phyloP scores from a whole-genome alignment of 1,140 invertebrate species.

The Apis laboriosa region DNA sequence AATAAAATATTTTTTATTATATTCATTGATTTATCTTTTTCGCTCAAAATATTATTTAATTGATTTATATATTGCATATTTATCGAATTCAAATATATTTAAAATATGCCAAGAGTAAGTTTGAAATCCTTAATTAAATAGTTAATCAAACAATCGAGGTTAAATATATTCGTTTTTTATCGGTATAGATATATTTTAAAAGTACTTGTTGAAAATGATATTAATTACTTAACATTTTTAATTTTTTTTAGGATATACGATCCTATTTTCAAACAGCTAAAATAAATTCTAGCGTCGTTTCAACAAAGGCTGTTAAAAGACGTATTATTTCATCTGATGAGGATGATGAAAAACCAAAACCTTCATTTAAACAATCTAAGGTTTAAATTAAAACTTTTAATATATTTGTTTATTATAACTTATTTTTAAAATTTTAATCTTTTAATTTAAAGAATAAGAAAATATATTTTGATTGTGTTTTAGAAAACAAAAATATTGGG shows the following conservation, averaged over 20 bases:
- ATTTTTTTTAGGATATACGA: constrained; percentile 65
- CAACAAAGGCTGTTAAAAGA: constrained; percentile 56
- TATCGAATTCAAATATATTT: not conserved
- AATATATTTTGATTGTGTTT: not conserved
- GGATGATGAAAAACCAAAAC: constrained; percentile 54
- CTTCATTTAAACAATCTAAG: constrained; percentile 53
- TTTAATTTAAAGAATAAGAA: too few relatives aligned
- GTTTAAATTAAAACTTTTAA: not conserved
- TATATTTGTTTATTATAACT: not conserved
- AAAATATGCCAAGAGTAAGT: constrained; percentile 54
- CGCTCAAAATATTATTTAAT: not conserved
- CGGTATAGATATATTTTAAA: not conserved
- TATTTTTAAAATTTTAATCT: not conserved
- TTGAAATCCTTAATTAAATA: not conserved
- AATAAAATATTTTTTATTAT: not conserved
- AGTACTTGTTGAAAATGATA: not conserved
- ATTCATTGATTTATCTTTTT: not conserved
- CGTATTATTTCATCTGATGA: constrained; percentile 70
- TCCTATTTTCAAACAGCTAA: constrained; percentile 58
- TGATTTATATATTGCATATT: not conserved
- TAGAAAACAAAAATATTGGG: constrained; percentile 30
- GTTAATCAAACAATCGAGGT: not conserved
- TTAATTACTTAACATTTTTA: not conserved
- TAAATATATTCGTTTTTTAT: not conserved
- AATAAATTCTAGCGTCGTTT: constrained; percentile 1